Evolutionary conservation across 2,113 vertebrate genomes (phyloP), one percentile per base, ranked within the genome.

Genomic region (Centropus bengalensis): DNA sequence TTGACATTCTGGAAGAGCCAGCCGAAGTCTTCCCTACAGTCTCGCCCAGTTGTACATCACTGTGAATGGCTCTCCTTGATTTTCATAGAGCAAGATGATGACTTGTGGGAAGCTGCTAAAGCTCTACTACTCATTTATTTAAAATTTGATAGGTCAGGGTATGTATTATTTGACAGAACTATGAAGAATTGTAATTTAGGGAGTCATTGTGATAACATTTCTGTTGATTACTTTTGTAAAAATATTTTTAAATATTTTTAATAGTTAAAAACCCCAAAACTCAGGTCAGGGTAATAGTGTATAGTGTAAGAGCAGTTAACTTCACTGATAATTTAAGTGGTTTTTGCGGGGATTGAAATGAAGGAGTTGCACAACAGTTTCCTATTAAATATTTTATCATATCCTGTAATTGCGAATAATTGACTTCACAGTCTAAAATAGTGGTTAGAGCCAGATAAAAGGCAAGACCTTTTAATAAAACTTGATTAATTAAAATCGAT

Each of bases 51-150:
- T 67, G 58, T 69, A 24, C 98, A 99, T 94, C 87, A 55, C 8
- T 99, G 99, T 96, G 97, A 96, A 81, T 99, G 99, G 98, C 84
- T 99, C 74, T 98, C 98, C 36, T 76, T 97, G 91, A 94, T 99
- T 85, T 99, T 99, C 79, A 98, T 98, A 59, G 99, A 99, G 60
- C 99, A 99, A 97, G 99, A 99, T 4, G 99, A 99, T 74, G 99
- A 99, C 95, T 98, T 99, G 98, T 97, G 99, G 91, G 99, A 99
- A 94, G 99, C 99, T n/a, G 98, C 98, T 89, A 99, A 97, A 84
- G 97, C 98, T 21, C 95, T 98, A 30, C 76, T 99, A 33, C 85
- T 94, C 47, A 94, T 99, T 85, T 99, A 99, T 96, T 97, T 98
- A 44, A 97, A 97, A 77, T 79, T 98, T 82, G 96, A 97, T 96